phyloP scores from a whole-genome alignment of 1,140 invertebrate species.

The Trinorchestia longiramus region DNA sequence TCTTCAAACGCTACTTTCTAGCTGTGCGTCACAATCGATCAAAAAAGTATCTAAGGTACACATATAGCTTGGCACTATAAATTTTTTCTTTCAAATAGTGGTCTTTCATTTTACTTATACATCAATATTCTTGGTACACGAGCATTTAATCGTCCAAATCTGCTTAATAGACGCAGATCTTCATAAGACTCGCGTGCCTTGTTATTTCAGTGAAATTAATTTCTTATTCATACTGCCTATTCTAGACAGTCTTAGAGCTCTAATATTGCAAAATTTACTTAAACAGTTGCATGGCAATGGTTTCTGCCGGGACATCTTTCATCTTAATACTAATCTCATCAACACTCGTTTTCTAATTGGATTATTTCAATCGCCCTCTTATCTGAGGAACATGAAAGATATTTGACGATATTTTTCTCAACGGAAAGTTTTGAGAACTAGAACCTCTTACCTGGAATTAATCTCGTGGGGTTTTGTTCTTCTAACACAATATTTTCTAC shows the following conservation, averaged over 20 bases:
- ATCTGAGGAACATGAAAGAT: neutral
- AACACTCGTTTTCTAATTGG: neutral
- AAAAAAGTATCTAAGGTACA: too few species aligned
- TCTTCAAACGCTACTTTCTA: too few species aligned
- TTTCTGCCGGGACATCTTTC: neutral
- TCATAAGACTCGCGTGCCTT: neutral
- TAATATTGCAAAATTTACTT: neutral
- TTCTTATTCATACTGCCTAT: neutral
- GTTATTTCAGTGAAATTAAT: neutral
- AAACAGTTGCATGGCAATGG: neutral
- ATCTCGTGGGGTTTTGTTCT: neutral
- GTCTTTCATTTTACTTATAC: too few species aligned
- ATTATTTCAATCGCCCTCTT: neutral
- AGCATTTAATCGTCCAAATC: neutral
- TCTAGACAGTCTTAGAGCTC: neutral
- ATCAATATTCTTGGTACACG: neutral
- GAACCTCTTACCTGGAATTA: neutral
- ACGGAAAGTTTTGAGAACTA: neutral
- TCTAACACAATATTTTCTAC: neutral
- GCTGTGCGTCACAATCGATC: too few species aligned
- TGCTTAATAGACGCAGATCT: neutral
- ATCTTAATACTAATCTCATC: neutral
- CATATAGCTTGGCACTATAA: too few species aligned
- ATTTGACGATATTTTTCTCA: neutral
- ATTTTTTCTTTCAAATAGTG: too few species aligned